Conservation (phyloP, 2,888 invertebrate genomes). For the Acleris emargana region DNA sequence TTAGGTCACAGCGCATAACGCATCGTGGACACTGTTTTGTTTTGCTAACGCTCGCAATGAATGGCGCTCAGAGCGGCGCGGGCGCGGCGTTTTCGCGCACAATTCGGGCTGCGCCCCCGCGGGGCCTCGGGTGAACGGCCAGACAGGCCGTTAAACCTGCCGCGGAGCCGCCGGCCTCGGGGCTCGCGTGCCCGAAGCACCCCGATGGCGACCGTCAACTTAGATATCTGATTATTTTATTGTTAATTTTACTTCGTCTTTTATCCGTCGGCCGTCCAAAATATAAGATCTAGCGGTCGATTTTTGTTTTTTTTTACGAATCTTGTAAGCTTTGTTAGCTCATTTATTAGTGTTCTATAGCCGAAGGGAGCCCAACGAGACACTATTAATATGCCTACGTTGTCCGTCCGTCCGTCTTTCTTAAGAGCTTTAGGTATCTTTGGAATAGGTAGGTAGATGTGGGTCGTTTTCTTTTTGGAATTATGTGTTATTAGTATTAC, state of each 20-base stretch:
- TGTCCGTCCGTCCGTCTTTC: too few relatives aligned
- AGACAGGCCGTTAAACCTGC: conserved; percentile 83
- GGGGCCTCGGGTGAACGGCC: conserved; percentile 82
- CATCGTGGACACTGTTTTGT: conserved; percentile 23
- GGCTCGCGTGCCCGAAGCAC: conserved; percentile 53
- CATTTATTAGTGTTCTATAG: too few relatives aligned
- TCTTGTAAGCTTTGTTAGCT: too few relatives aligned
- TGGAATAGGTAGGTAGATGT: too few relatives aligned
- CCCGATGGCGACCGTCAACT: conserved; percentile 16
- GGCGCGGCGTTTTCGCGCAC: conserved; percentile 79
- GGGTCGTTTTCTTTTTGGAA: too few relatives aligned
- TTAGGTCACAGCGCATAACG: conserved; percentile 14
- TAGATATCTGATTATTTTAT: conserved; percentile 14
- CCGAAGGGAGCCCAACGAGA: too few relatives aligned
- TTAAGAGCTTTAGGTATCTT: too few relatives aligned
- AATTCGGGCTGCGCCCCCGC: conserved; percentile 68
- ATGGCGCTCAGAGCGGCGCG: conserved; percentile 66
- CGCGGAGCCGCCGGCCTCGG: conserved; percentile 45
- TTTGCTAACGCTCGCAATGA: conserved; percentile 30
- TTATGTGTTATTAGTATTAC: too few relatives aligned
- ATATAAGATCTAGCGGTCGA: too few relatives aligned
- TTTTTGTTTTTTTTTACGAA: too few relatives aligned
- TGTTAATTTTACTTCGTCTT: conserved; percentile 5
- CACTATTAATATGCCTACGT: too few relatives aligned
- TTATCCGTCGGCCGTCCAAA: background rate